Percentiles rank a stretch among this genome's conserved stretches.
These are phyloP conservation scores for Myotis brandtii DNA, from an alignment of 2,113 vertebrate genomes.

Conservation along the genomic window DNA sequence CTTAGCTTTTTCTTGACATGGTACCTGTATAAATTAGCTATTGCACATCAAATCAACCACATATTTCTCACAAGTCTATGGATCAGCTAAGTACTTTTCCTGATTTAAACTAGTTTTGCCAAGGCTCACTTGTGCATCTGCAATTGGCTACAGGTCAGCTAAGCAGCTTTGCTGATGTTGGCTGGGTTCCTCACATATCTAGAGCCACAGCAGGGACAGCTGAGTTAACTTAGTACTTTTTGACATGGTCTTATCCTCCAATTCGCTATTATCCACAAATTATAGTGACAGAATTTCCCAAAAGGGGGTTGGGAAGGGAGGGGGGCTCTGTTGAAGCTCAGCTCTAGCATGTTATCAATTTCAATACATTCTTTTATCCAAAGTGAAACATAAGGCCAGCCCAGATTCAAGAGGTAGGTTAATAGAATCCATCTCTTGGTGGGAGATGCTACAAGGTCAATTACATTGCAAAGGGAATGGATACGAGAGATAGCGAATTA, in stretches of 20 bases:
- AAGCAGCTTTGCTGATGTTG: not conserved
- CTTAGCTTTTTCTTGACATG: not conserved
- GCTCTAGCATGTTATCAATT: not conserved
- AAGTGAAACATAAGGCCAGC: not conserved
- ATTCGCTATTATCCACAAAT: not conserved
- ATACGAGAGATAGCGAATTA: not conserved
- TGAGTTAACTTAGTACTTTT: not conserved
- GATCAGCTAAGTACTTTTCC: not conserved
- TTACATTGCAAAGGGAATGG: not conserved
- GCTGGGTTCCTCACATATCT: not conserved
- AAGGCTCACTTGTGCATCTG: not conserved
- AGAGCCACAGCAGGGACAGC: not conserved
- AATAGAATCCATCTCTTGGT: not conserved
- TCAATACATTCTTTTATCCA: slow-evolving; percentile 12
- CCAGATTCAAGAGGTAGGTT: not conserved
- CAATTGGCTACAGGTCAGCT: not conserved
- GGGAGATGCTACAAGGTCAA: not conserved
- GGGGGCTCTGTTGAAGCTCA: not conserved
- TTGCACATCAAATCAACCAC: not conserved
- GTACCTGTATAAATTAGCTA: not conserved
- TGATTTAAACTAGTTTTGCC: slow-evolving; percentile 20
- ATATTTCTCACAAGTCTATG: not conserved
- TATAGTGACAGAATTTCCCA: not conserved
- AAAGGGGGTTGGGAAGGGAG: not conserved
- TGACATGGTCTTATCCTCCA: not conserved